Evolutionary conservation across 64 coral and sea anemone species (phyloP), one percentile per base, ranked within the genome.

Genomic region (Porites lutea): DNA sequence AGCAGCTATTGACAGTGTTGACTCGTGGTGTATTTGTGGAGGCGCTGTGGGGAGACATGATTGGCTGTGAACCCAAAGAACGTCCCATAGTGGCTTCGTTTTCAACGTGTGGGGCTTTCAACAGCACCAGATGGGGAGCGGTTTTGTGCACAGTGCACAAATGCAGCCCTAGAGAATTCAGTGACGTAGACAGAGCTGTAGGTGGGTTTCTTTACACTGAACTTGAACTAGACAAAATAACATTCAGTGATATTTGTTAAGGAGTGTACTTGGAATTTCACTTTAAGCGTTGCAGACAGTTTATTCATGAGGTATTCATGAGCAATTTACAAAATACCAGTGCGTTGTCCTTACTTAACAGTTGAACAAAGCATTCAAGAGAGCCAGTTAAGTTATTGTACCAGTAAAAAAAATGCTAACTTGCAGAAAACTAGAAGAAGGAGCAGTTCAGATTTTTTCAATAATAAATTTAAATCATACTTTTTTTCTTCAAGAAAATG

Each of bases 21-120:
- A 89, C 21, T 74, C 73, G 12, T 89, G 74, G 74, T 89, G 88
- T 74, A 60, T 74, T 49, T 78, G 88, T 48, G 74, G 88, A 78
- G 74, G 74, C 13, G 19, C 11, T 15, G 88, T 63, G 54, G 20
- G 74, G 74, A 79, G 73, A 89, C 55, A 89, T 89, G 58, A 60
- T 76, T 61, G 47, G 2, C 9, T 89, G 74, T 79, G 74, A 79
- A 58, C 15, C 21, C 11, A 65, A 89, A 50, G 48, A 61, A 7
- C 79, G 88, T 46, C 47, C 44, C 18, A 79, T 89, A 89, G 74
- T 89, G 73, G 74, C 79, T 64, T 23, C 88, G 66, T 65, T 77
- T 79, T 52, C 47, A 69, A 62, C 68, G 74, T 15, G 45, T 52
- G 58, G 74, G 88, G 48, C 20, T 71, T 45, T 55, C 66, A 57